These are phyloP conservation scores for Acrobasis consociella DNA, from an alignment of 2,888 invertebrate species.

Conservation along the genomic window DNA sequence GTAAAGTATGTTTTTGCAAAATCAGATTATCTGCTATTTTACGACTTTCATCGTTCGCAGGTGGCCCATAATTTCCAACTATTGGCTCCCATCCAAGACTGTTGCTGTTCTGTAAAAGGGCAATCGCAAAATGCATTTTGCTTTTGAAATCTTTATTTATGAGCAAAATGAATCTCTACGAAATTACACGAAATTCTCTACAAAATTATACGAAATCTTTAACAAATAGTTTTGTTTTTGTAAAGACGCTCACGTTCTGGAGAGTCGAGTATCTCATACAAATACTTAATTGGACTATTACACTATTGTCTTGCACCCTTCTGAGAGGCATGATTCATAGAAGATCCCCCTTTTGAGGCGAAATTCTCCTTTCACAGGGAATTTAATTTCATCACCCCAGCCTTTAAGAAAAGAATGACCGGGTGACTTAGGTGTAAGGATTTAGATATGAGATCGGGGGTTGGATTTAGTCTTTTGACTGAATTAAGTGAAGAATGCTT, in stretches of 20 bases:
- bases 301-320: constrained; percentile 75
- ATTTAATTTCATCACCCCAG: constrained; percentile 81
- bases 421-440: constrained; percentile 62
- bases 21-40: constrained; percentile 17
- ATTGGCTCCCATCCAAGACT: constrained; percentile 4
- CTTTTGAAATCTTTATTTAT: constrained; percentile 18
- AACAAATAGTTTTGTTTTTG: constrained; percentile 16
- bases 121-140: constrained; percentile 17
- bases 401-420: constrained; percentile 77
- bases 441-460: constrained; percentile 58
- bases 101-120: constrained; percentile 14
- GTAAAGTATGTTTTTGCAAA: constrained; percentile 2
- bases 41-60: constrained; percentile 22
- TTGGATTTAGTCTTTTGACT: constrained; percentile 51
- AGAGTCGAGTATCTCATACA: constrained; percentile 57
- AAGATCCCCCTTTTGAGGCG: constrained; percentile 67
- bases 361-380: constrained; percentile 77
- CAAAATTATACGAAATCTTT: constrained; percentile 4
- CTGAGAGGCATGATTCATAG: constrained; percentile 74
- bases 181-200: constrained; percentile 6
- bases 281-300: constrained; percentile 80
- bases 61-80: constrained; percentile 16
- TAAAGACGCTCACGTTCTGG: constrained; percentile 40
- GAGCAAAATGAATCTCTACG: constrained; percentile 14
- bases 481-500: constrained; percentile 33